Base-by-base conservation (phyloP, 2,888 invertebrate genomes). In the Oxytorus armatus region DNA sequence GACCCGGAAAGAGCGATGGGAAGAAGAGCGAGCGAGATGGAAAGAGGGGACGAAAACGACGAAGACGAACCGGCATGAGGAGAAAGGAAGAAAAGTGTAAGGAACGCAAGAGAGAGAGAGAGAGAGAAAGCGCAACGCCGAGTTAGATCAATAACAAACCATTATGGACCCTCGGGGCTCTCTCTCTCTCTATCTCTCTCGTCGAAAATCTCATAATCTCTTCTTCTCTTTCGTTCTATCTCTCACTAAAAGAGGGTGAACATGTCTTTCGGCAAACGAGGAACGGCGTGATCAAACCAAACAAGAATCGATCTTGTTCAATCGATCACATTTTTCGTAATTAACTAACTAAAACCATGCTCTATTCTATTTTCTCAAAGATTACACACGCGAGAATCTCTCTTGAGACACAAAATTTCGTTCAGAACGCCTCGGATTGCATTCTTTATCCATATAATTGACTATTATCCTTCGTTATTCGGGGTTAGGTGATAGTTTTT, bases 71-170 rank as follows among this genome's bases (percentile, higher is more conserved):
- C 82, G 73, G 63, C 72, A 77, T 68, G 81, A 61, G 78, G 79
- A 83, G 75, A 80, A 81, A 81, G 82, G 66, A 87, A 87, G 88
- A 89, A 88, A 88, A 87, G 84, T 86, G 85, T 85, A 85, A 87
- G 88, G 85, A 89, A 88, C 85, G 33, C 47, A 36, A 73, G 72
- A 51, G 39, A 39, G 21, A 72, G 53, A 53, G 33, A 57, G 53
- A 49, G 61, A 59, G 73, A 51, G 72, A 74, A 74, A 69, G 78
- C 53, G 44, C 61, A 63, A 82, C 86, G 86, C 84, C 78, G 86
- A 87, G 89, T 87, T 89, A 90, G 90, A 90, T 90, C 90, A 90
- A 90, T 90, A 90, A 90, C 88, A 89, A 90, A 89, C 89, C 89
- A 89, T 90, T 90, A 90, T 88, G 87, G 88, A 86, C 86, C 82